Evolutionary conservation across 2,888 invertebrate genomes (phyloP), one percentile per base, ranked within the genome.

Genomic region (Archips xylosteana): DNA sequence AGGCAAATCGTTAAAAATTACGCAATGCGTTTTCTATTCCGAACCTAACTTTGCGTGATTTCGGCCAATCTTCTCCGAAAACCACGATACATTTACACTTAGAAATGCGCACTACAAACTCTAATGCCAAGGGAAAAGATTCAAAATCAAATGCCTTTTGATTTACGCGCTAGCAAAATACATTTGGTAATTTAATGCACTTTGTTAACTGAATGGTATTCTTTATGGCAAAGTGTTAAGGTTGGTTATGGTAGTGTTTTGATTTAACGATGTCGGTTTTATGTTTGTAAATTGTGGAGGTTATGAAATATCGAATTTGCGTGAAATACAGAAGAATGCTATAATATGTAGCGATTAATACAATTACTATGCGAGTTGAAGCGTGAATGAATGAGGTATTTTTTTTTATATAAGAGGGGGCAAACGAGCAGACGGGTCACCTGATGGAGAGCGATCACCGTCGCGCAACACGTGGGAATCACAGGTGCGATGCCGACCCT

Each of bases 271-370:
- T 9, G 36, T 13, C 3, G 15, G 4, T 39, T 65, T 36, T 36
- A 47, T 34, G 13, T 63, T 47, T 8, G 51, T 15, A 65, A 15
- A 12, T 3, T 1, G 32, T n/a, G 13, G 47, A 65, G 65, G 51
- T 65, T 65, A 65, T 65, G 65, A 65, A 65, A 65, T 49, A 32
- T 36, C 51, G 12, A 65, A 65, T 63, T 63, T 63, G 65, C 65
- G 65, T 65, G 65, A 45, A 63, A 63, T 32, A 49, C 49, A 65
- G 65, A 65, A 65, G 65, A 65, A 65, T 65, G 65, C 65, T 65
- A 51, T 36, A 51, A 49, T 51, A 34, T 51, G 51, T 2, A 10
- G 49, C 64, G 32, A 51, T 65, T 65, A 65, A 65, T 65, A 49
- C 65, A 51, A 65, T 65, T 65, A 65, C 5, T 51, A n/a, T 12